Evolutionary conservation across 1,140 invertebrate genomes (phyloP).

Genomic region (Drosophila parabipectinata): DNA sequence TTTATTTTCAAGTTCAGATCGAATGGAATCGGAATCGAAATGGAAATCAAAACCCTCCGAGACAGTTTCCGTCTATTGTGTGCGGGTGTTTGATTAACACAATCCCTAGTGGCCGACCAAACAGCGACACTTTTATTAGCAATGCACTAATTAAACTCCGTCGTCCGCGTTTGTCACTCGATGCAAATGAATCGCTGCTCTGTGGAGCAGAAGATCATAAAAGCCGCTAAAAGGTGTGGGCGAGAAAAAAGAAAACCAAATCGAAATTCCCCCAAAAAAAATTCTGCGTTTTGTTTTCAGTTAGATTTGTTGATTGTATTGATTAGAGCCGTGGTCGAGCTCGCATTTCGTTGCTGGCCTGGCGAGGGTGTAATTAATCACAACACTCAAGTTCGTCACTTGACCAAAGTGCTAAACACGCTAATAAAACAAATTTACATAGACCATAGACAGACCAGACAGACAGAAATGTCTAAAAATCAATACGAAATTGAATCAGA

Average conservation of each 20-base stretch:
- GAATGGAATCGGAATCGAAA: constrained; percentile 6
- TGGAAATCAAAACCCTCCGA: constrained; percentile 60
- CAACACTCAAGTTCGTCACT: constrained; percentile 45
- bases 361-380: constrained; percentile 67
- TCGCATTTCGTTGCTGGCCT: constrained; percentile 26
- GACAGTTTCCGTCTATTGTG: constrained; percentile 60
- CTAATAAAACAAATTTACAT: constrained; percentile 55
- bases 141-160: constrained; percentile 80
- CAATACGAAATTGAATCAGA: background rate
- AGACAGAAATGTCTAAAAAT: constrained; percentile 6
- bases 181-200: constrained; percentile 65
- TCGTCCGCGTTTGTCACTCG: constrained; percentile 61
- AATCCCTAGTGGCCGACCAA: constrained; percentile 57
- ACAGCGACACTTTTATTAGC: constrained; percentile 67
- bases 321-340: constrained; percentile 62
- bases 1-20: constrained; percentile 1
- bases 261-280: constrained; percentile 1
- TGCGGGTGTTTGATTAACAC: constrained; percentile 81
- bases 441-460: background rate
- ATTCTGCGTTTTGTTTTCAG: constrained; percentile 21
- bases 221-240: constrained; percentile 81
- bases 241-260: constrained; percentile 39
- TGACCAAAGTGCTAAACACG: constrained; percentile 52
- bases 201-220: constrained; percentile 78
- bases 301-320: constrained; percentile 74